Conservation (phyloP, 2,113 vertebrate genomes). For the Brienomyrus brachyistius region DNA sequence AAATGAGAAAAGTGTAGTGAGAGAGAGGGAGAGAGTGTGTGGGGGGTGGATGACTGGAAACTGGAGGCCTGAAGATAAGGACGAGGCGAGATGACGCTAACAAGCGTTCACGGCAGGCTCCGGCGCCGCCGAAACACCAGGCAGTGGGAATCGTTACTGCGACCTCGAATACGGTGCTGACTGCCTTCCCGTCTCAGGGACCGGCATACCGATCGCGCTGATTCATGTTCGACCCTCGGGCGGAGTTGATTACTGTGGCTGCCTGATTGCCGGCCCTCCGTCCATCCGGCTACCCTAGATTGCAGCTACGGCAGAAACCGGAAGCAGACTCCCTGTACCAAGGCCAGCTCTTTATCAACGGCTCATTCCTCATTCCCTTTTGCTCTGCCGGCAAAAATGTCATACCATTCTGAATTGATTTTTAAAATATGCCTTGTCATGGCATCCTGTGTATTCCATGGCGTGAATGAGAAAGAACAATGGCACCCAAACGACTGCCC, state of each 20-base stretch:
- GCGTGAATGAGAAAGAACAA: neutral
- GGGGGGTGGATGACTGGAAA: slow-evolving; percentile 9
- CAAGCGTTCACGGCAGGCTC: neutral
- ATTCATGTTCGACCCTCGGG: slow-evolving; percentile 43
- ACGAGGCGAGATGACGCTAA: neutral
- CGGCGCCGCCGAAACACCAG: neutral
- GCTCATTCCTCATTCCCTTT: neutral
- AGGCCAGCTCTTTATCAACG: neutral
- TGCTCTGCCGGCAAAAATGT: neutral
- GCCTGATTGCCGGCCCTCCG: slow-evolving; percentile 51
- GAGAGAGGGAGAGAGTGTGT: slow-evolving; percentile 7
- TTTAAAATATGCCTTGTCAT: slow-evolving; percentile 6
- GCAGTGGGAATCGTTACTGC: neutral
- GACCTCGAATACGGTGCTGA: neutral
- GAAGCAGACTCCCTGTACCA: neutral
- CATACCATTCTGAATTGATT: slow-evolving; percentile 1
- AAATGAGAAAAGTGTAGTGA: slow-evolving; percentile 11
- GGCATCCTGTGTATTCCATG: neutral
- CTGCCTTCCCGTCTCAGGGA: neutral
- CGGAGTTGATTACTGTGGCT: slow-evolving; percentile 53
- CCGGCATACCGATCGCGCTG: neutral
- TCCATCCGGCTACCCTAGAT: slow-evolving; percentile 48
- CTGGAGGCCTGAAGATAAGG: slow-evolving; percentile 2
- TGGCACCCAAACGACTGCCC: neutral
- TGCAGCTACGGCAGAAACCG: slow-evolving; percentile 43